Conservation (phyloP, 2,888 invertebrate species). For the Sphecodes monilicornis region DNA sequence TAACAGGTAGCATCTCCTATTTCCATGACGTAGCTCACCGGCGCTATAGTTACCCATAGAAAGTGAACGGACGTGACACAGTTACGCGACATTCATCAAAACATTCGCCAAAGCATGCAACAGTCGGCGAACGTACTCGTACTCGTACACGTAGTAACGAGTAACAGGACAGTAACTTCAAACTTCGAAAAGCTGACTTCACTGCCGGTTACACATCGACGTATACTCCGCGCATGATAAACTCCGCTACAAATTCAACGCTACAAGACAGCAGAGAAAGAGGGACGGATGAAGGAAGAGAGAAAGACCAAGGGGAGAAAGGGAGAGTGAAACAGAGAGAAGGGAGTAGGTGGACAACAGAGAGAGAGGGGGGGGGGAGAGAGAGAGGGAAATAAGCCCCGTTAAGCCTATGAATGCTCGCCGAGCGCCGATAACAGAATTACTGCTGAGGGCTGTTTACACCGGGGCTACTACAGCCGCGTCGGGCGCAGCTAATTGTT, state of each 20-base stretch:
- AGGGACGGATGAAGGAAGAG: background rate
- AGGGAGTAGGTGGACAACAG: background rate
- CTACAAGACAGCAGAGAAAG: conserved; percentile 10
- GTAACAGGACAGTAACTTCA: background rate
- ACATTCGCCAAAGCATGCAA: background rate
- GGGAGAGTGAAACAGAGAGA: background rate
- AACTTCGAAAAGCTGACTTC: conserved; percentile 32
- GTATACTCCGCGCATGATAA: conserved; percentile 30
- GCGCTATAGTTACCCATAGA: background rate
- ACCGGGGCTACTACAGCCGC: conserved; percentile 61
- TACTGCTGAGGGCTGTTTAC: conserved; percentile 72
- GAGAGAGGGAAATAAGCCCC: conserved; percentile 67
- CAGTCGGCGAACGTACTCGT: conserved; percentile 5
- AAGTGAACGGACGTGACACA: background rate
- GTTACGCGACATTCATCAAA: background rate
- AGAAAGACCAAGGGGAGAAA: conserved; percentile 46
- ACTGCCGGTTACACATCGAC: conserved; percentile 27
- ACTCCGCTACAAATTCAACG: conserved; percentile 33
- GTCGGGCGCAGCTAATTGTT: conserved; percentile 69
- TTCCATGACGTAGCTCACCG: background rate
- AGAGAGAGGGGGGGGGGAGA: conserved; percentile 24
- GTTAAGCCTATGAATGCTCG: conserved; percentile 73
- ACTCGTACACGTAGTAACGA: too few species aligned
- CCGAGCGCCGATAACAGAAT: conserved; percentile 78
- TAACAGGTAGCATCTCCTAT: background rate